phyloP scores from a whole-genome alignment of 2,797 vertebrate species.

The Potorous gilbertii region DNA sequence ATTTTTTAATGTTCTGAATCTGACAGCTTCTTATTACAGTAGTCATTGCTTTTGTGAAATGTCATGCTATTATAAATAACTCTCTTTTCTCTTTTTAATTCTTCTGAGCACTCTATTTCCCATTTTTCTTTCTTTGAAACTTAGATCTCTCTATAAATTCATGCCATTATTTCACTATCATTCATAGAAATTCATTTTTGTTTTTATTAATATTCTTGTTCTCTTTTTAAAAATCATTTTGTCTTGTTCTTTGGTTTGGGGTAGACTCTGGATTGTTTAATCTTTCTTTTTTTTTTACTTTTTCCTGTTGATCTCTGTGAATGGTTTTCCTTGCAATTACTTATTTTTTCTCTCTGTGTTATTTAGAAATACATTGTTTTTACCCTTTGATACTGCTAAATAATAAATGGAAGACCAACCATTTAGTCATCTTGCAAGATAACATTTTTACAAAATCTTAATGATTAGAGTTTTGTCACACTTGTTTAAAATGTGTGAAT shows the following conservation, averaged over 20 bases:
- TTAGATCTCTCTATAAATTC: too few species aligned
- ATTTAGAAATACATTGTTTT: background rate
- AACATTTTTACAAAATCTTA: background rate
- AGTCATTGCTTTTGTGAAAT: background rate
- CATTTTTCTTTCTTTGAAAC: too few species aligned
- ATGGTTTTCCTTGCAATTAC: background rate
- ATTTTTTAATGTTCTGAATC: background rate
- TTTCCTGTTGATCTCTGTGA: background rate
- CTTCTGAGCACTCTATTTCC: too few species aligned
- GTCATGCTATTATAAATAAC: background rate
- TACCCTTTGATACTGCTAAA: background rate
- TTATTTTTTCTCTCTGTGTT: background rate
- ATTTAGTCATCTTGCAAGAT: background rate
- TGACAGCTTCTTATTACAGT: background rate
- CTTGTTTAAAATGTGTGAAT: background rate
- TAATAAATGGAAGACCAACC: background rate
- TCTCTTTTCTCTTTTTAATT: too few species aligned
- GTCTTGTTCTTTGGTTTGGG: too few species aligned
- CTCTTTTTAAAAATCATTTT: too few species aligned
- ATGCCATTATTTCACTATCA: too few species aligned
- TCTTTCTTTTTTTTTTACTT: too few species aligned
- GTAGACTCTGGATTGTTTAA: too few species aligned
- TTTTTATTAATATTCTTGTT: too few species aligned
- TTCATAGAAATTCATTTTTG: too few species aligned
- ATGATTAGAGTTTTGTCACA: background rate